Conservation (phyloP, 2,888 invertebrate genomes). For the Dolichomitus sp. region DNA sequence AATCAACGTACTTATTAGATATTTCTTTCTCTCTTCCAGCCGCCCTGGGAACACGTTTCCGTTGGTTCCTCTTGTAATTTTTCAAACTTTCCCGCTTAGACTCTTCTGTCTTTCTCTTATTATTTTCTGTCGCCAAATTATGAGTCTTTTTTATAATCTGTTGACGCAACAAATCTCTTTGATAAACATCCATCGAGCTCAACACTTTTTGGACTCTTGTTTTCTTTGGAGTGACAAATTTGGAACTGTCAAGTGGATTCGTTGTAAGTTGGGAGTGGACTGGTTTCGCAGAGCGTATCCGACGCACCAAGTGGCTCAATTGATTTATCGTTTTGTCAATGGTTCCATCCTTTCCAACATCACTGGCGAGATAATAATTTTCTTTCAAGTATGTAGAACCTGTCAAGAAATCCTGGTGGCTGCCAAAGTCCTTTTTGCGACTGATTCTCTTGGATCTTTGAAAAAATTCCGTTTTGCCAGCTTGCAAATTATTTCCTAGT, state of each 20-base stretch:
- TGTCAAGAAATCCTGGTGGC: not conserved
- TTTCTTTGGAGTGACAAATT: conserved; percentile 54
- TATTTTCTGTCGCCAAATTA: conserved; percentile 11
- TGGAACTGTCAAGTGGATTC: conserved; percentile 9
- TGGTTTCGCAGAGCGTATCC: conserved; percentile 18
- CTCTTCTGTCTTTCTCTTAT: conserved; percentile 23
- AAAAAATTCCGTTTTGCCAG: conserved; percentile 33
- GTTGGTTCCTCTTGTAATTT: conserved; percentile 32
- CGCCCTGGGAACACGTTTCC: conserved; percentile 29
- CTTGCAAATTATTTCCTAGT: conserved; percentile 9
- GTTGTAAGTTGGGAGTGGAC: not conserved
- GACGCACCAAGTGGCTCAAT: conserved; percentile 1
- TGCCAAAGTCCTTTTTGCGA: not conserved
- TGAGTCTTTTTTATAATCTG: conserved; percentile 1
- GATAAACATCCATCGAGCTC: conserved; percentile 78
- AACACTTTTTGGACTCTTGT: conserved; percentile 60
- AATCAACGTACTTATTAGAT: not conserved
- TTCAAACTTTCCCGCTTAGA: not conserved
- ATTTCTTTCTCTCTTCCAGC: not conserved
- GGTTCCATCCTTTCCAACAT: not conserved
- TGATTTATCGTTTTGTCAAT: not conserved
- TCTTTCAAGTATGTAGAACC: not conserved
- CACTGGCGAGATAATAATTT: not conserved
- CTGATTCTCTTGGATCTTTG: conserved; percentile 44
- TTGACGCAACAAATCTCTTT: conserved; percentile 73